A percentile compares a stretch with the other conserved stretches of the same genome.
Evolutionary conservation across 2,797 vertebrate species (phyloP).

Genomic region (Xenops minutus): DNA sequence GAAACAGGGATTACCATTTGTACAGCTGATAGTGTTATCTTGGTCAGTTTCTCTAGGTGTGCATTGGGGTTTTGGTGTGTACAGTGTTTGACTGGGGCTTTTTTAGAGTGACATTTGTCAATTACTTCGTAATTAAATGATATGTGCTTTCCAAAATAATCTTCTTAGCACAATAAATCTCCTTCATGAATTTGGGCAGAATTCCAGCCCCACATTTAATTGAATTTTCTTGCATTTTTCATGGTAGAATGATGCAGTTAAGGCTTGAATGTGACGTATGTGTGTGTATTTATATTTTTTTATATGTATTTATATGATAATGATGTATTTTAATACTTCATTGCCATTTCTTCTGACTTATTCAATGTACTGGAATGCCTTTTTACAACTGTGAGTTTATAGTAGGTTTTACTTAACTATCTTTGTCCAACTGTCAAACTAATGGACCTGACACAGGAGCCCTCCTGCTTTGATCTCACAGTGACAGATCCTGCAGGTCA

Average conservation of each 20-base stretch:
- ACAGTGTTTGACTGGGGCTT: background rate
- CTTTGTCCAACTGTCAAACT: slow-evolving; percentile 1
- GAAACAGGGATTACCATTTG: background rate
- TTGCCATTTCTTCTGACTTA: background rate
- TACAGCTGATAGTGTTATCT: background rate
- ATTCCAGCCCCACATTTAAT: background rate
- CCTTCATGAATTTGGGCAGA: background rate
- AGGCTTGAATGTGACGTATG: background rate
- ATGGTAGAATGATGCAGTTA: background rate
- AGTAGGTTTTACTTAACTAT: background rate
- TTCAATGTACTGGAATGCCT: background rate
- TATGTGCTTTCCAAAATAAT: background rate
- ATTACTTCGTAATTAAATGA: background rate
- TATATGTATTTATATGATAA: background rate
- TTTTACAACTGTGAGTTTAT: background rate
- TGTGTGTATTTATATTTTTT: background rate
- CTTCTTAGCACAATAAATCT: background rate
- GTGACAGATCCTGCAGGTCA: slow-evolving; percentile 41
- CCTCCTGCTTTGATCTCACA: slow-evolving; percentile 49
- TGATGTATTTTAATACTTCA: background rate
- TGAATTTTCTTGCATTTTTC: background rate
- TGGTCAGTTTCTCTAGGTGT: background rate
- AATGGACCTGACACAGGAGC: slow-evolving; percentile 16
- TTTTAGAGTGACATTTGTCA: background rate
- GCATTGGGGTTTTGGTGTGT: background rate